These are phyloP conservation scores for Pollenia amentaria DNA, from an alignment of 2,888 invertebrate genomes.

Conservation along the genomic window DNA sequence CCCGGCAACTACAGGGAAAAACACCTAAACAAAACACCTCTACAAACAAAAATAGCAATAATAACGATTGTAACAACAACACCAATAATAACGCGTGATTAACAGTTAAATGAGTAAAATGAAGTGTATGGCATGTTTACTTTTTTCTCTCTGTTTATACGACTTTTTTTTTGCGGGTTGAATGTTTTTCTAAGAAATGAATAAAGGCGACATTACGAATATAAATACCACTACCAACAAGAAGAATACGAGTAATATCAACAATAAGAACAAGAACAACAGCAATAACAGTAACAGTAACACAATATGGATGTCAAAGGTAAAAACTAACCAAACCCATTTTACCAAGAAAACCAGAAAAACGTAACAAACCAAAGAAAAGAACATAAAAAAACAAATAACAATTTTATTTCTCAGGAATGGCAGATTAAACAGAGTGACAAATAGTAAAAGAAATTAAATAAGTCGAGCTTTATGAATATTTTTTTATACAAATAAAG, in stretches of 20 bases:
- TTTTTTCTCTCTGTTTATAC: neutral
- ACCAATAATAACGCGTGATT: neutral
- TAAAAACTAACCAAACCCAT: neutral
- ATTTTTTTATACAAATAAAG: too few relatives aligned
- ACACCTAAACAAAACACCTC: neutral
- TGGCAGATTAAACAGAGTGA: slow-evolving; percentile 15
- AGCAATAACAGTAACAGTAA: slow-evolving; percentile 5
- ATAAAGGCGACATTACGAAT: slow-evolving; percentile 24
- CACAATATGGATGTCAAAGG: neutral
- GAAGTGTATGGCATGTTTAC: neutral
- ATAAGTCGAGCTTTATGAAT: too few relatives aligned
- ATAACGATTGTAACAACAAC: slow-evolving; percentile 1
- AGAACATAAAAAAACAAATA: neutral
- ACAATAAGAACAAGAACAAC: slow-evolving; percentile 8
- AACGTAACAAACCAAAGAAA: neutral
- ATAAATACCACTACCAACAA: slow-evolving; percentile 10
- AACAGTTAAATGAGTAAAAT: slow-evolving; percentile 16
- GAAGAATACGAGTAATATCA: slow-evolving; percentile 7
- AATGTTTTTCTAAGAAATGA: slow-evolving; percentile 4
- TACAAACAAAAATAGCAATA: neutral
- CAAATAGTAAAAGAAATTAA: neutral
- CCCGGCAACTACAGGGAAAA: too few relatives aligned
- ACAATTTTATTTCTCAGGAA: neutral
- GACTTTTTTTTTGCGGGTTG: neutral
- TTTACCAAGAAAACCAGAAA: slow-evolving; percentile 5